Evolutionary conservation across 2,888 invertebrate genomes (phyloP).

Genomic region (Sesia bembeciformis): DNA sequence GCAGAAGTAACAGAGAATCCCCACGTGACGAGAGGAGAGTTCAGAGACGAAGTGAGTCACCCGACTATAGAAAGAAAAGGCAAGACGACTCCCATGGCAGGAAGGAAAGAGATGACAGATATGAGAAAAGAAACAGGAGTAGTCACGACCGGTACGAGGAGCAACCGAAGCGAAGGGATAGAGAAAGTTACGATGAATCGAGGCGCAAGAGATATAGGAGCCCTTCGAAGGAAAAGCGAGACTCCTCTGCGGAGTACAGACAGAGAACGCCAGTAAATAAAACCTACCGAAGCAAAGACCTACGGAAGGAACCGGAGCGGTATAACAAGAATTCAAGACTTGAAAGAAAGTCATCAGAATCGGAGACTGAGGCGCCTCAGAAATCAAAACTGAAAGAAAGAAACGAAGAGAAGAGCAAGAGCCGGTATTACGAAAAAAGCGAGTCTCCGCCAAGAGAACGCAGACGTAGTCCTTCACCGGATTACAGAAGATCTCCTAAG

Average conservation of each 20-base stretch:
- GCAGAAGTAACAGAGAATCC: slow-evolving; percentile 23
- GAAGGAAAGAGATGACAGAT: slow-evolving; percentile 23
- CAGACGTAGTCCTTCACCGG: slow-evolving; percentile 8
- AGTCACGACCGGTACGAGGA: slow-evolving; percentile 30
- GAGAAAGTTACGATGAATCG: slow-evolving; percentile 20
- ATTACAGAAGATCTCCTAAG: background rate
- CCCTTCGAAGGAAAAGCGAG: slow-evolving; percentile 32
- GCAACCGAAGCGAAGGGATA: slow-evolving; percentile 20
- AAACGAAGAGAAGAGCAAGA: slow-evolving; percentile 22
- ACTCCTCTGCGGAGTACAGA: slow-evolving; percentile 34
- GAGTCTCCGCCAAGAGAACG: slow-evolving; percentile 20
- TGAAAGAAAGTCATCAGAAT: slow-evolving; percentile 37
- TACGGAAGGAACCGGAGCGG: slow-evolving; percentile 34
- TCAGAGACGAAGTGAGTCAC: slow-evolving; percentile 29
- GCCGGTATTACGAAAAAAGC: slow-evolving; percentile 31
- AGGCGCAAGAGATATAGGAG: slow-evolving; percentile 35
- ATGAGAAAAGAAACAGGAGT: slow-evolving; percentile 16
- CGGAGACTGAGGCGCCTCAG: slow-evolving; percentile 33
- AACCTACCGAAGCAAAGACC: slow-evolving; percentile 27
- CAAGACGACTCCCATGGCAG: slow-evolving; percentile 23
- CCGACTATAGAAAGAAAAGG: slow-evolving; percentile 23
- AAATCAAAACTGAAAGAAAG: slow-evolving; percentile 28
- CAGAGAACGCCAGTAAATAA: slow-evolving; percentile 32
- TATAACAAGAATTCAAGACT: slow-evolving; percentile 31
- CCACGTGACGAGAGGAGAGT: slow-evolving; percentile 26